Evolutionary conservation across 2,888 invertebrate species (phyloP).

Genomic region (Polyommatus icarus): DNA sequence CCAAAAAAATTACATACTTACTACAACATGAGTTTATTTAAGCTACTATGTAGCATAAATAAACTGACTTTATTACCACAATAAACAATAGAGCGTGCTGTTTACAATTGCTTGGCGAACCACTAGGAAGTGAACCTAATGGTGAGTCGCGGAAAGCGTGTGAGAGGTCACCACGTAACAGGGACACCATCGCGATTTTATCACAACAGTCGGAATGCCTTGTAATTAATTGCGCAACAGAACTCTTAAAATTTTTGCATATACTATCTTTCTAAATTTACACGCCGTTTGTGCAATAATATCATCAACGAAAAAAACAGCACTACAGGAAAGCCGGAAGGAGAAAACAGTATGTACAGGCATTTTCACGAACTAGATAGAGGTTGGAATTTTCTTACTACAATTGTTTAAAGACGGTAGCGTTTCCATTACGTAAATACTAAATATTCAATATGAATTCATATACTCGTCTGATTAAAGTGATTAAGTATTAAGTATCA

Average conservation of each 20-base stretch:
- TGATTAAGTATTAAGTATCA: background rate
- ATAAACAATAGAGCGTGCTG: background rate
- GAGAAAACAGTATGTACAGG: too few species aligned
- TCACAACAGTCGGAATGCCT: slow-evolving; percentile 27
- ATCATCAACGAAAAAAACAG: too few species aligned
- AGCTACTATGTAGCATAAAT: too few species aligned
- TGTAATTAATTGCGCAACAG: background rate
- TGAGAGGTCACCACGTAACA: slow-evolving; percentile 37
- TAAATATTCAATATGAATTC: background rate
- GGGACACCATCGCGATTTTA: slow-evolving; percentile 37
- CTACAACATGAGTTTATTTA: too few species aligned
- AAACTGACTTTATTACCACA: background rate
- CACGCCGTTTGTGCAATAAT: background rate
- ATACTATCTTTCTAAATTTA: background rate
- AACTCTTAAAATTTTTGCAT: slow-evolving; percentile 4
- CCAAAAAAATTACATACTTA: too few species aligned
- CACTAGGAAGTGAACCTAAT: background rate
- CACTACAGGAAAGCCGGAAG: too few species aligned
- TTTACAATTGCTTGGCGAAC: slow-evolving; percentile 1
- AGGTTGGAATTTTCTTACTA: too few species aligned
- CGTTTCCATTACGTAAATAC: background rate
- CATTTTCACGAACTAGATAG: background rate
- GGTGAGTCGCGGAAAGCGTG: slow-evolving; percentile 36
- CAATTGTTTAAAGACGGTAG: background rate
- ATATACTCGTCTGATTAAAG: background rate